Evolutionary conservation across 1,140 invertebrate species (phyloP).

Genomic region (Pseudomyrmex flavicornis): DNA sequence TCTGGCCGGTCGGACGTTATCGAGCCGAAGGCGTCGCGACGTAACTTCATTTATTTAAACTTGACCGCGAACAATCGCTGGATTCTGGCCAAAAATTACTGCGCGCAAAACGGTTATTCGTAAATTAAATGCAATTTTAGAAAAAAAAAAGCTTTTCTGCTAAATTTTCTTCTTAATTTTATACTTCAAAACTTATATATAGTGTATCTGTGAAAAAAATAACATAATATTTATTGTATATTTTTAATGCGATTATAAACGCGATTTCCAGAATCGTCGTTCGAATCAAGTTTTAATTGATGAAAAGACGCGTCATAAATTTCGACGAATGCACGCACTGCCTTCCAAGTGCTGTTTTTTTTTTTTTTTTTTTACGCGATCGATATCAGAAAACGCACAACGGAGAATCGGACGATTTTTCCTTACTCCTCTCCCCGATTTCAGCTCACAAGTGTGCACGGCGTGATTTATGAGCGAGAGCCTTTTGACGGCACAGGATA

Average conservation of each 20-base stretch:
- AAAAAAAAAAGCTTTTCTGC: no score
- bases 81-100: not conserved
- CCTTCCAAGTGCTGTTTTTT: not conserved
- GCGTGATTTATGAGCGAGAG: conserved; percentile 34
- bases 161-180: no score
- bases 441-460: conserved; percentile 29
- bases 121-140: not conserved
- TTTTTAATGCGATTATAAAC: not conserved
- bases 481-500: conserved; percentile 40
- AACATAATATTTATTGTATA: not conserved
- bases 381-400: conserved; percentile 30
- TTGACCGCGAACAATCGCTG: not conserved
- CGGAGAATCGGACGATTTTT: conserved; percentile 24
- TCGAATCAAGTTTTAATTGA: not conserved
- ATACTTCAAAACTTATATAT: no score
- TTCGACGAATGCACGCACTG: not conserved
- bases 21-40: not conserved
- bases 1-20: conserved; percentile 4
- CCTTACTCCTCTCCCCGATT: conserved; percentile 20
- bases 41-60: conserved; percentile 11
- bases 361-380: not conserved
- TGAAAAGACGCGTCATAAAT: not conserved
- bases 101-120: not conserved
- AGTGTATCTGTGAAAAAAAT: no score
- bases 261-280: not conserved